These are phyloP conservation scores for Caenorhabditis tropicalis DNA, from an alignment of 1,140 invertebrate species.

Conservation along the genomic window DNA sequence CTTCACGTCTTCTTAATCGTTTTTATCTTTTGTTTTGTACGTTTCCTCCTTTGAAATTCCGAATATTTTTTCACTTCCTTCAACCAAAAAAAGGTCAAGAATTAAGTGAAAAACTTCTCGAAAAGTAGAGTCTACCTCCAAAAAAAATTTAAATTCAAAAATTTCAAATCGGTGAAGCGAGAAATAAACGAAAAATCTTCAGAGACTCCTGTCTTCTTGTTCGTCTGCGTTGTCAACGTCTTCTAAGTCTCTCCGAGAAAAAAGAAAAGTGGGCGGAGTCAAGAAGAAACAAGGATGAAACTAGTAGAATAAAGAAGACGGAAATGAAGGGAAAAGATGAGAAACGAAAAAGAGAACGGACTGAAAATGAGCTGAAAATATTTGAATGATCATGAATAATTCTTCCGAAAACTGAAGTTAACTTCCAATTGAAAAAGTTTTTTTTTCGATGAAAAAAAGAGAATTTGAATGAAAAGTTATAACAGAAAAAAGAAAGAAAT, in stretches of 20 bases:
- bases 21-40: neutral
- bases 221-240: neutral
- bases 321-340: neutral
- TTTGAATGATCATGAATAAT: no score
- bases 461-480: no score
- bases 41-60: neutral
- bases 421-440: neutral
- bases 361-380: neutral
- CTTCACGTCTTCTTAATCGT: neutral
- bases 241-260: neutral
- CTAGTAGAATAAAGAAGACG: neutral
- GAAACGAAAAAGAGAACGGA: neutral
- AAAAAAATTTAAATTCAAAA: conserved; percentile 16
- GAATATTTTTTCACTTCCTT: neutral
- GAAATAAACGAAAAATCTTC: neutral
- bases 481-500: no score
- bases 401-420: neutral
- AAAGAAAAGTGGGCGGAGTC: neutral
- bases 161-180: conserved; percentile 34
- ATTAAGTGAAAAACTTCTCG: neutral
- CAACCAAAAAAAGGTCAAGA: neutral
- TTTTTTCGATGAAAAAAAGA: no score
- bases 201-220: neutral
- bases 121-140: neutral
- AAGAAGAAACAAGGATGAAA: neutral